Evolutionary conservation across 2,113 vertebrate species (phyloP).

Genomic region (Petroica traversi): DNA sequence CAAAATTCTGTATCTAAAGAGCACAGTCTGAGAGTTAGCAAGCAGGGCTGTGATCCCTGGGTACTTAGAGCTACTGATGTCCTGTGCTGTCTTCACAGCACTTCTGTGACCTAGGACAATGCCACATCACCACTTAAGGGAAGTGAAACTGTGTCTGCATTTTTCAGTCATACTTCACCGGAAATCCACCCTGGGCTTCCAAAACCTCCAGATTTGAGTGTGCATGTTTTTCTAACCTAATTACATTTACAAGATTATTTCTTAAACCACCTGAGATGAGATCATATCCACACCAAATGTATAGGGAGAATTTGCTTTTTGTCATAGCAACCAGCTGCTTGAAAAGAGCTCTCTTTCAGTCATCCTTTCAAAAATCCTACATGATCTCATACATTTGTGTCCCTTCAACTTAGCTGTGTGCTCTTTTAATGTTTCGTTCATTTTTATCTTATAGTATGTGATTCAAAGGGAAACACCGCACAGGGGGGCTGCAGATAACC

Average conservation of each 20-base stretch:
- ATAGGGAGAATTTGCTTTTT: slow-evolving; percentile 22
- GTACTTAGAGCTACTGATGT: neutral
- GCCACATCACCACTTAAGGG: neutral
- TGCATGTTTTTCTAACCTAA: slow-evolving; percentile 34
- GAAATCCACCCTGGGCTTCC: neutral
- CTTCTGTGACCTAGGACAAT: neutral
- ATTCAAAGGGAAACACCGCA: slow-evolving; percentile 27
- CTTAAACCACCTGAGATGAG: slow-evolving; percentile 55
- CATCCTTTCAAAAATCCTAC: slow-evolving; percentile 34
- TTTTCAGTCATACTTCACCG: neutral
- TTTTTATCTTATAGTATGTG: slow-evolving; percentile 22
- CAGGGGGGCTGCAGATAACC: slow-evolving; percentile 14
- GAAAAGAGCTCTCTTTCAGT: slow-evolving; percentile 39
- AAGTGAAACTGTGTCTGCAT: neutral
- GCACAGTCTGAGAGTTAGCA: neutral
- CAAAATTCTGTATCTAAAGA: neutral
- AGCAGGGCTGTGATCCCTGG: neutral
- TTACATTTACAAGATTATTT: slow-evolving; percentile 31
- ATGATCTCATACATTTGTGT: slow-evolving; percentile 44
- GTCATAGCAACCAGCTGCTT: slow-evolving; percentile 30
- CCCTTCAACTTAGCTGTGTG: slow-evolving; percentile 28
- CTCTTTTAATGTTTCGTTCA: slow-evolving; percentile 43
- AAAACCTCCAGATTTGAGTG: neutral
- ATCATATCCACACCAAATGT: slow-evolving; percentile 28
- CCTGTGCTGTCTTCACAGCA: neutral